phyloP scores from a whole-genome alignment of 2,888 invertebrate genomes.

The Drosophila kambysellisi region DNA sequence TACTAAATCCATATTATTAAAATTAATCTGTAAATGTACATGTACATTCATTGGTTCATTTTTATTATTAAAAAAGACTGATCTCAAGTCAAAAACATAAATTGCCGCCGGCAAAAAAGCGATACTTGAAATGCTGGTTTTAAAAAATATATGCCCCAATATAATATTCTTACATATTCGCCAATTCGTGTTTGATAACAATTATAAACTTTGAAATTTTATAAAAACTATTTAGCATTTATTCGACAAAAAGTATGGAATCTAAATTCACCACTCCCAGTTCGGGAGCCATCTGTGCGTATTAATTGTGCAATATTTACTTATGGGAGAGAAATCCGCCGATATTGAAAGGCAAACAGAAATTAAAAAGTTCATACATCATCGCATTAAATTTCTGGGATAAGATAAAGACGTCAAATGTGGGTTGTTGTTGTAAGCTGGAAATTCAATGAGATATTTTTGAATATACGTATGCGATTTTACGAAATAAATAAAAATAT shows the following conservation, averaged over 20 bases:
- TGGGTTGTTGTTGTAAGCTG: slow-evolving; percentile 29
- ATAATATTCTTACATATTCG: not conserved
- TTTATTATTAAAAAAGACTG: not conserved
- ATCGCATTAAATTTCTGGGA: slow-evolving; percentile 83
- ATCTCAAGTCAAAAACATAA: not conserved
- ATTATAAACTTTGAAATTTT: not conserved
- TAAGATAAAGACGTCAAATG: slow-evolving; percentile 82
- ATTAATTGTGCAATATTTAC: slow-evolving; percentile 20
- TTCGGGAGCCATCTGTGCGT: slow-evolving; percentile 52
- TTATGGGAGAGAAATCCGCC: slow-evolving; percentile 26
- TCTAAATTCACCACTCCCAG: slow-evolving; percentile 6
- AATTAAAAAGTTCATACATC: slow-evolving; percentile 83
- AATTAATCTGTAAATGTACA: fast-evolving
- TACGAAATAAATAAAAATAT: slow-evolving; percentile 55
- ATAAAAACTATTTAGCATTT: not conserved
- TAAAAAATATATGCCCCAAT: not conserved
- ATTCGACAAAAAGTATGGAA: not conserved
- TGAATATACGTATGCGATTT: slow-evolving; percentile 43
- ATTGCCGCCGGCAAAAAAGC: slow-evolving; percentile 12
- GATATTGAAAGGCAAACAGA: slow-evolving; percentile 29
- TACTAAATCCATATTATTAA: not conserved
- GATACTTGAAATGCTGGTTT: not conserved
- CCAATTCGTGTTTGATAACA: not conserved
- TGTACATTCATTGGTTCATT: not conserved
- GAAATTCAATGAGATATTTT: slow-evolving; percentile 33